These are phyloP conservation scores for Pogonus chalceus DNA, from an alignment of 1,140 invertebrate species.

Conservation along the genomic window DNA sequence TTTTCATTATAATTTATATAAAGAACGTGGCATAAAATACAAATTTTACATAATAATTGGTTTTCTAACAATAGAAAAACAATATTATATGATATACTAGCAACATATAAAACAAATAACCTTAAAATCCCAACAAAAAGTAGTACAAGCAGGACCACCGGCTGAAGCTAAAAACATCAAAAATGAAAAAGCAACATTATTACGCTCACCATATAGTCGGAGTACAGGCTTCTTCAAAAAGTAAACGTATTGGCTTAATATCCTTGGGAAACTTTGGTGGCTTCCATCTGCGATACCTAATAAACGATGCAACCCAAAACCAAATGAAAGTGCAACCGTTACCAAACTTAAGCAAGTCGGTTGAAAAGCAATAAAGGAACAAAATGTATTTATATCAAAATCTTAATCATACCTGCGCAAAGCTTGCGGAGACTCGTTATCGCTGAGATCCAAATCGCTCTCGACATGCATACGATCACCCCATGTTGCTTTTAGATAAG, in stretches of 20 bases:
- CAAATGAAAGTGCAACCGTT: conserved; percentile 12
- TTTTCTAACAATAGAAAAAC: too few relatives aligned
- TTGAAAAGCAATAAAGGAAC: neutral
- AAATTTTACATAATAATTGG: too few relatives aligned
- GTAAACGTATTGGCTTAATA: conserved; percentile 58
- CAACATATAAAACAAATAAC: too few relatives aligned
- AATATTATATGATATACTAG: too few relatives aligned
- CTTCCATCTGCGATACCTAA: conserved; percentile 56
- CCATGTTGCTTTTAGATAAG: conserved; percentile 83
- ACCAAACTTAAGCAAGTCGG: neutral
- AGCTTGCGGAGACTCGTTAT: conserved; percentile 46
- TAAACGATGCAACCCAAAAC: conserved; percentile 33
- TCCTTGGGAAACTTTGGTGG: conserved; percentile 60
- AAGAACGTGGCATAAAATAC: too few relatives aligned
- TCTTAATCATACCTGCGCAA: conserved; percentile 44
- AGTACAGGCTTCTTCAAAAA: conserved; percentile 52
- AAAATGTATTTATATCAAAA: too few relatives aligned
- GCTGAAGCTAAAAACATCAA: conserved; percentile 4
- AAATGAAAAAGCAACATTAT: neutral
- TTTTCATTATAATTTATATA: too few relatives aligned
- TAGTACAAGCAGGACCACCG: neutral
- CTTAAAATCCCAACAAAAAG: neutral
- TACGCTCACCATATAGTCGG: conserved; percentile 32
- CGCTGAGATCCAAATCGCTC: conserved; percentile 53
- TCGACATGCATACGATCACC: conserved; percentile 56